These are phyloP conservation scores for Formica exsecta DNA, from an alignment of 1,140 invertebrate genomes.

Conservation along the genomic window DNA sequence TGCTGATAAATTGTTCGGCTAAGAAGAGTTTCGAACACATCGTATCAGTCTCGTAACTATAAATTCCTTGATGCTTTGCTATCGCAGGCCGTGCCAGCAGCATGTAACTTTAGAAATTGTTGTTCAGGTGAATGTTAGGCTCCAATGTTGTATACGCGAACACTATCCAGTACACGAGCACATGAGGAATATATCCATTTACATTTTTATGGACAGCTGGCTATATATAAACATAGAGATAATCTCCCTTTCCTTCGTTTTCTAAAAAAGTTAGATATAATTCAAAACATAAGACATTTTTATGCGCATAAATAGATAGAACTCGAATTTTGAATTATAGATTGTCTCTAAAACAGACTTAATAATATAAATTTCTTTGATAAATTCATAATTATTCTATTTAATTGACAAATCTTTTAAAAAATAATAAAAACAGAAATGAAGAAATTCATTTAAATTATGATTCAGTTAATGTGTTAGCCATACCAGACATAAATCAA, in stretches of 20 bases:
- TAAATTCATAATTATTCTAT: neutral
- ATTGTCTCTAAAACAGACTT: neutral
- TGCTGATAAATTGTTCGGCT: slow-evolving; percentile 19
- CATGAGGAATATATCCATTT: slow-evolving; percentile 19
- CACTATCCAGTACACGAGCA: neutral
- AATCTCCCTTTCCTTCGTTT: too few species aligned
- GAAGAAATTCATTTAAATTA: neutral
- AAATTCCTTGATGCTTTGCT: slow-evolving; percentile 26
- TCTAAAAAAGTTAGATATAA: neutral
- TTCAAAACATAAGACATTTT: neutral
- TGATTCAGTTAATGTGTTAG: neutral
- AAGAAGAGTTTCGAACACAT: neutral
- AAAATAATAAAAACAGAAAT: neutral
- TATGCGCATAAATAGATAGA: neutral
- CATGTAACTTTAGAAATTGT: slow-evolving; percentile 28
- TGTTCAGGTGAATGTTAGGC: neutral
- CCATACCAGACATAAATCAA: neutral
- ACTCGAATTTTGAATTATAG: neutral
- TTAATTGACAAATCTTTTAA: neutral
- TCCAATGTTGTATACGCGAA: neutral
- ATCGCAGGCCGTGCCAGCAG: too few species aligned
- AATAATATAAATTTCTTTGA: neutral
- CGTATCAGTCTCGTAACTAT: neutral
- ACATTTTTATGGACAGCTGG: slow-evolving; percentile 23
- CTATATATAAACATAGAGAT: neutral